phyloP scores from a whole-genome alignment of 2,888 invertebrate species.

The Platycnemis pennipes region DNA sequence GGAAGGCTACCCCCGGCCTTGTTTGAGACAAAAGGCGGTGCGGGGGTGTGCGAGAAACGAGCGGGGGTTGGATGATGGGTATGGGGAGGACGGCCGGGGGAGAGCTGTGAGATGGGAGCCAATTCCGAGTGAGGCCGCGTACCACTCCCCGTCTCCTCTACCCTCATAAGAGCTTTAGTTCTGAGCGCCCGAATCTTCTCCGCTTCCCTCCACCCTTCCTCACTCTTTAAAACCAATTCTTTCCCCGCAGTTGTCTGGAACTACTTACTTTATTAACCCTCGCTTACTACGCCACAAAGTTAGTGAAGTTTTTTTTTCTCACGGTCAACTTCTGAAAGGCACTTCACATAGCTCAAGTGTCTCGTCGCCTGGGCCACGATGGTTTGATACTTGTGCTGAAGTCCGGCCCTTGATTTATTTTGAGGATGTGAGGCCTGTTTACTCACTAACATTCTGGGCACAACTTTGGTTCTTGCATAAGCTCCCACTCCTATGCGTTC shows the following conservation, averaged over 20 bases:
- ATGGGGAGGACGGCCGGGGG: background rate
- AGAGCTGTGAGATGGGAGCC: constrained; percentile 45
- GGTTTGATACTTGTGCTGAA: background rate
- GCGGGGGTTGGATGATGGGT: background rate
- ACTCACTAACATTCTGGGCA: too few relatives aligned
- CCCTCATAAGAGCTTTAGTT: background rate
- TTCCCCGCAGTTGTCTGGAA: background rate
- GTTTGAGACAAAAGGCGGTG: constrained; percentile 33
- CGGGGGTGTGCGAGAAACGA: constrained; percentile 4
- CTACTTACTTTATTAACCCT: constrained; percentile 1
- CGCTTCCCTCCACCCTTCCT: background rate
- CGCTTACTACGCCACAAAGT: background rate
- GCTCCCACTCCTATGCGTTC: too few relatives aligned
- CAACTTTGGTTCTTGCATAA: too few relatives aligned
- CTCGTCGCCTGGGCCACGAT: background rate
- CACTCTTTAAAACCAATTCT: background rate
- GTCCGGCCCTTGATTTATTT: too few relatives aligned
- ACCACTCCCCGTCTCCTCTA: background rate
- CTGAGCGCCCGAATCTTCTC: background rate
- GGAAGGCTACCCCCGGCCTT: constrained; percentile 34
- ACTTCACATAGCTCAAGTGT: background rate
- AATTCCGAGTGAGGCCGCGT: background rate
- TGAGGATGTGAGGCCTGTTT: too few relatives aligned
- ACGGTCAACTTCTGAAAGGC: background rate
- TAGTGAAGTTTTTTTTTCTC: background rate